phyloP scores from a whole-genome alignment of 2,797 vertebrate genomes.

The Lacerta agilis region DNA sequence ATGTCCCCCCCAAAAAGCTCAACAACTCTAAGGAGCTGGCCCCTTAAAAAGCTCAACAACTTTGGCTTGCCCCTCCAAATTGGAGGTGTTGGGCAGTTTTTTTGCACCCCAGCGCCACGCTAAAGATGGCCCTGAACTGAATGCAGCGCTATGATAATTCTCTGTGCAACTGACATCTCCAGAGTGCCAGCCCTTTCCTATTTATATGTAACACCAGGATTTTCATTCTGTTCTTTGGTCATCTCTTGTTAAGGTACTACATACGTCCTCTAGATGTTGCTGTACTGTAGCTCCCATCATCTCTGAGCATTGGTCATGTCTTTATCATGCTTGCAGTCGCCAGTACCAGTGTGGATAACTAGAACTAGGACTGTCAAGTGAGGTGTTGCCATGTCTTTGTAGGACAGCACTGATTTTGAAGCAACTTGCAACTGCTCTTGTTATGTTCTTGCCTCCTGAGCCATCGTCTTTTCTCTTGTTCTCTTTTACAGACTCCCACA shows the following conservation, averaged over 20 bases:
- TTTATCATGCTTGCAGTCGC: not conserved
- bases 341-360: not conserved
- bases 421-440: not conserved
- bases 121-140: too few species aligned
- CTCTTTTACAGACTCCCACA: conserved; percentile 55
- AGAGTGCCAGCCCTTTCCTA: not conserved
- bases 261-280: too few species aligned
- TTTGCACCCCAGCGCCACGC: too few species aligned
- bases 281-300: not conserved
- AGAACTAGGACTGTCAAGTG: not conserved
- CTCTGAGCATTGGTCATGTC: not conserved
- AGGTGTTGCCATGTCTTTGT: not conserved
- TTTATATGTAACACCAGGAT: not conserved
- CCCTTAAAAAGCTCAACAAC: too few species aligned
- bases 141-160: too few species aligned
- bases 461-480: conserved; percentile 16
- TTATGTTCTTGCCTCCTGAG: not conserved
- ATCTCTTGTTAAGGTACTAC: not conserved
- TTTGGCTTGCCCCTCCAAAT: too few species aligned
- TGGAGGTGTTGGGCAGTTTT: too few species aligned
- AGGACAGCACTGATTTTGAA: not conserved
- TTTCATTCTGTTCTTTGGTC: not conserved
- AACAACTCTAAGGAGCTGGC: too few species aligned
- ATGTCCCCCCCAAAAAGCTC: too few species aligned
- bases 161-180: too few species aligned